Percentiles rank a stretch among this genome's conserved stretches.
Conservation (phyloP, 2,888 invertebrate genomes). For the Diarsia mendica region DNA sequence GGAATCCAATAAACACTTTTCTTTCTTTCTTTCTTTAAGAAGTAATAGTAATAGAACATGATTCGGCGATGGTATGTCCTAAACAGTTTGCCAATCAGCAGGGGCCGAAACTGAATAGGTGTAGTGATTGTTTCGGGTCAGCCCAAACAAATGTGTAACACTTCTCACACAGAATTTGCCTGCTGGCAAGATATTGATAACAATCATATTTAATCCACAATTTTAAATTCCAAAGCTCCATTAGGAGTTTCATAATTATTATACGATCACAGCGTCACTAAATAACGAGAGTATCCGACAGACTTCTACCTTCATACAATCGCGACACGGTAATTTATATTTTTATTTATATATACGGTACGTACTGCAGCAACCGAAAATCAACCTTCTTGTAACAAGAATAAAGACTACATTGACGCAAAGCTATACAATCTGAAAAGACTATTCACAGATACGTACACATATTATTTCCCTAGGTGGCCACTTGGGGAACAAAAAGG, state of each 20-base stretch:
- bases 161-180: background rate
- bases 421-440: background rate
- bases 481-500: background rate
- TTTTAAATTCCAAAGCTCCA: conserved; percentile 14
- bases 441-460: background rate
- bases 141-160: background rate
- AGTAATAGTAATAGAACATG: no score
- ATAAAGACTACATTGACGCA: background rate
- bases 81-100: background rate
- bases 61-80: background rate
- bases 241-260: conserved; percentile 26
- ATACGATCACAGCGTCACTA: conserved; percentile 44
- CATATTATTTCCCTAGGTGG: no score
- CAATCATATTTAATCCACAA: conserved; percentile 14
- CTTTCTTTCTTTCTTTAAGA: no score
- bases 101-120: background rate
- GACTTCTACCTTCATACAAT: background rate
- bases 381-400: background rate
- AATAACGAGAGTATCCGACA: conserved; percentile 19
- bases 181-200: conserved; percentile 6
- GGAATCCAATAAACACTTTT: no score
- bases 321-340: background rate
- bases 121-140: background rate
- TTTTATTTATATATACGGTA: no score
- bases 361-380: background rate